phyloP scores from a whole-genome alignment of 2,888 invertebrate species.

The Oxytorus armatus region DNA sequence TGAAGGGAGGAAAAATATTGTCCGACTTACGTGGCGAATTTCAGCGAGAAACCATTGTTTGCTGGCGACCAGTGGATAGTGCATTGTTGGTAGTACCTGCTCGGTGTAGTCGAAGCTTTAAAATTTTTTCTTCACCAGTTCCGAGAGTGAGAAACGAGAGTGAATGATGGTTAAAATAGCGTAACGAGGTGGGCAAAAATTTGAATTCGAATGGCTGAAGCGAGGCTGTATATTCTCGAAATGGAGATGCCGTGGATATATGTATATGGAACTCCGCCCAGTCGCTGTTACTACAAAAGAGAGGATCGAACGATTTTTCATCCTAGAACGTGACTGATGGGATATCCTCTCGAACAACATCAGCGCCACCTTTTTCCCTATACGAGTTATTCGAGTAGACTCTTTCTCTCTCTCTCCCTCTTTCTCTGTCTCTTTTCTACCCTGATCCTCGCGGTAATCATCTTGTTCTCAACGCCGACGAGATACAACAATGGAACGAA shows the following conservation, averaged over 20 bases:
- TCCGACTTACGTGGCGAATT: conserved; percentile 27
- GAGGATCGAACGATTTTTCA: conserved; percentile 65
- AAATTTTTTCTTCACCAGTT: conserved; percentile 49
- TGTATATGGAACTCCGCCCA: conserved; percentile 42
- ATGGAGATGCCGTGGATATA: conserved; percentile 38
- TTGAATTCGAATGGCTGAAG: conserved; percentile 64
- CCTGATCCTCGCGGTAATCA: conserved; percentile 74
- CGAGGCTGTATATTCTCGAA: conserved; percentile 35
- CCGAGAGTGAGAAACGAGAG: conserved; percentile 2
- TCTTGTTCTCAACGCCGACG: conserved; percentile 78
- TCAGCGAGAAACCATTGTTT: conserved; percentile 49
- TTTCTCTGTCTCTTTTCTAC: background rate
- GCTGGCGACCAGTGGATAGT: conserved; percentile 2
- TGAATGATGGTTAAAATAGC: conserved; percentile 48
- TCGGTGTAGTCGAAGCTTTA: conserved; percentile 24
- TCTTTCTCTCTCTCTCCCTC: conserved; percentile 6
- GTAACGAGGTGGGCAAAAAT: conserved; percentile 66
- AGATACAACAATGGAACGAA: conserved; percentile 79
- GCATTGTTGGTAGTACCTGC: conserved; percentile 42
- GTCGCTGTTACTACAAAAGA: conserved; percentile 59
- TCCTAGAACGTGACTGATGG: conserved; percentile 62
- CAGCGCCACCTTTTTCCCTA: conserved; percentile 44
- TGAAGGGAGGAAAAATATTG: background rate
- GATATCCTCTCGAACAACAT: conserved; percentile 49
- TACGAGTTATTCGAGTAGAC: conserved; percentile 33